Conservation (phyloP, 2,113 vertebrate species). For the Myiopsitta monachus region DNA sequence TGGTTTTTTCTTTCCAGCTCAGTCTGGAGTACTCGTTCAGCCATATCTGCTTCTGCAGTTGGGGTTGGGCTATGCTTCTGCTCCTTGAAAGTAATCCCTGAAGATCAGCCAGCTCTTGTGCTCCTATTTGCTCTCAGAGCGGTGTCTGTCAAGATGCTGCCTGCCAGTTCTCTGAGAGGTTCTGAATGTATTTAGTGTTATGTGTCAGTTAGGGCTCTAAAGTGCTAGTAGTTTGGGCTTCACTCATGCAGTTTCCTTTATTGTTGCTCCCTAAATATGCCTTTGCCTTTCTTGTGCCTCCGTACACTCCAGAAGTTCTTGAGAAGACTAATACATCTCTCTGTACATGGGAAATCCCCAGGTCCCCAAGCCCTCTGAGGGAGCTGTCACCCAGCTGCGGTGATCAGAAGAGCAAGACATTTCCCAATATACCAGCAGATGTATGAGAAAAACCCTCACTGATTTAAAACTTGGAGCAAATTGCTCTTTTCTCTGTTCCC, state of each 20-base stretch:
- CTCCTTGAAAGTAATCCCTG: not conserved
- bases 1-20: not conserved
- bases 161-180: not conserved
- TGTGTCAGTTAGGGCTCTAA: not conserved
- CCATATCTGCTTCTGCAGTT: not conserved
- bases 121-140: not conserved
- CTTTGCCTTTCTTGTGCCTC: not conserved
- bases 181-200: not conserved
- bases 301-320: not conserved
- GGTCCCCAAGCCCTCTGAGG: fast-evolving
- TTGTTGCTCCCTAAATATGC: not conserved
- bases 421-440: not conserved
- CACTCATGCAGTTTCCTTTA: not conserved
- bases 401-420: not conserved
- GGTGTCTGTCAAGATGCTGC: not conserved
- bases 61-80: not conserved
- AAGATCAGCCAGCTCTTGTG: not conserved
- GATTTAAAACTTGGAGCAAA: not conserved
- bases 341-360: not conserved
- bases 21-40: not conserved
- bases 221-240: not conserved
- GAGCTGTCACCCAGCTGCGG: not conserved
- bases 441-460: not conserved
- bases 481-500: not conserved
- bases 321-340: not conserved